Evolutionary conservation across 2,888 invertebrate genomes (phyloP), one percentile per base, ranked within the genome.

Genomic region (Dolichomitus sp.): DNA sequence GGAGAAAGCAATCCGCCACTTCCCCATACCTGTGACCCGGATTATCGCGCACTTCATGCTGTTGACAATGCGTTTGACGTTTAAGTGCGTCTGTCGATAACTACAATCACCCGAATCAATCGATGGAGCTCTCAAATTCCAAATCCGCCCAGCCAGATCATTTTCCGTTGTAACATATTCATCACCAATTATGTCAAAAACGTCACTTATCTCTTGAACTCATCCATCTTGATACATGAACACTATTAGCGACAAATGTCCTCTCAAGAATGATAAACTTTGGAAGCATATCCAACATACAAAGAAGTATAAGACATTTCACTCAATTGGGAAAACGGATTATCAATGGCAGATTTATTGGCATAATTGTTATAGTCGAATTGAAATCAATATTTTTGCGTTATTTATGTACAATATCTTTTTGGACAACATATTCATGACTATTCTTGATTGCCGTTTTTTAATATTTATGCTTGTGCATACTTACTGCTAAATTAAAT

Each of bases 21-120:
- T 9, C n/a, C 14, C n/a, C 54, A 27, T 6, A 17, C 17, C 11
- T 11, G 17, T 23, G 42, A 11, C 30, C 52, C 12, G 17, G 4
- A 5, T 19, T 30, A 42, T 12, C 17, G 57, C 27, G 33, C 33
- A 33, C 57, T 57, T n/a, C 42, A 37, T 23, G 30, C 42, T 57
- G 57, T 70, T 57, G 57, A 70, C 57, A 27, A 45, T 70, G 57
- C 70, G 57, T 57, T 57, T 70, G 57, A 70, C 70, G 57, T 40
- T 70, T 45, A 70, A 70, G 57, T 40, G 70, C 30, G 19, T 70
- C 27, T 45, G 42, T 11, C 30, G 27, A 70, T 42, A 42, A 42
- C n/a, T 27, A 19, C 52, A 52, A 14, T 40, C n/a, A 12, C 2
- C 37, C 52, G 52, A 27, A 69, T 54, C 69, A 69, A 69, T 69